Base-by-base conservation (phyloP, 2,888 invertebrate genomes). In the Harpalus rubripes region DNA sequence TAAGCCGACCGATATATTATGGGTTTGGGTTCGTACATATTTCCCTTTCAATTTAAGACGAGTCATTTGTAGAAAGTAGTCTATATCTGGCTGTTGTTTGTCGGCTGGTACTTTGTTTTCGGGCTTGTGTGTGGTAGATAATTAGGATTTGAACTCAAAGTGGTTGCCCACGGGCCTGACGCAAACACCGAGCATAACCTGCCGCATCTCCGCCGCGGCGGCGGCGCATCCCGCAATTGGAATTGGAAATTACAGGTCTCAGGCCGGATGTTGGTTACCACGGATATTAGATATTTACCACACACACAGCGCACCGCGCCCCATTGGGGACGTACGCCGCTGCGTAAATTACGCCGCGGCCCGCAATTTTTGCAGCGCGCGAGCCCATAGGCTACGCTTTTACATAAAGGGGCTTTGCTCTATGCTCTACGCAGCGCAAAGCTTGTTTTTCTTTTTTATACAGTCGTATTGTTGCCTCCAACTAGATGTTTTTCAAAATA, bases 81-180 rank as follows among this genome's bases (percentile, higher is more conserved):
- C 0, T 5, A 32, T 32, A 32, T 32, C 6, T 32, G 32, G 5
- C 5, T 32, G 32, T 32, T 32, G 32, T 32, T 32, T 32, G 32
- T 32, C 32, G 32, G 32, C 32, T 32, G 32, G 3, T 32, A 32
- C 32, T 32, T 32, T 32, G 32, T 32, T 32, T 32, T 32, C 32
- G 32, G 44, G 56, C 15, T 16, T 72, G 74, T 74, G 44, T 83
- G 82, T 83, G 72, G 68, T 61, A 41, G 84, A 84, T 89, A 89
- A 89, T 89, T 89, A 89, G 88, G 88, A 89, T 88, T 88, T 88
- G 88, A 88, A 89, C 88, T 89, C 88, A 89, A 89, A 89, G 88
- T 89, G 88, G 87, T 88, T 87, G 88, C 87, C 87, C 86, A 81
- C 86, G 87, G 88, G 85, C 79, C 84, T 82, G 86, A 84, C 85